phyloP scores from a whole-genome alignment of 2,888 invertebrate species.

The Barypeithes pellucidus region DNA sequence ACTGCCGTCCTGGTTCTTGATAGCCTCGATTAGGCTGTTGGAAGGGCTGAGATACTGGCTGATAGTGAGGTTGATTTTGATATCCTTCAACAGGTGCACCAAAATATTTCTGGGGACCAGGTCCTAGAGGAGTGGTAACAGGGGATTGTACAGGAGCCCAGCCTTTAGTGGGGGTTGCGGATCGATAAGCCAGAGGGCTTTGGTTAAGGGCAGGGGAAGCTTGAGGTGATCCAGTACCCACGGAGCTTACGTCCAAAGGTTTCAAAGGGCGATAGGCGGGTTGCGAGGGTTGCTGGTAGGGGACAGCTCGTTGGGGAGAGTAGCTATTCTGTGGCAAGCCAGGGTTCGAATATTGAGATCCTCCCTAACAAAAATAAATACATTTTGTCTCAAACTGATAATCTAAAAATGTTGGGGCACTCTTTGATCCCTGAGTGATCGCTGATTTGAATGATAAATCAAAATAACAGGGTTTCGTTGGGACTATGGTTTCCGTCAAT shows the following conservation, averaged over 20 bases:
- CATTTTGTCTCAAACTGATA: constrained; percentile 14
- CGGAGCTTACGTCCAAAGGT: constrained; percentile 62
- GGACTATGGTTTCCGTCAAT: too few relatives aligned
- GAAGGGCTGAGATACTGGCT: constrained; percentile 53
- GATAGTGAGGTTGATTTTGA: constrained; percentile 53
- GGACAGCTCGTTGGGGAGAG: constrained; percentile 43
- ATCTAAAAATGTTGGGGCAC: not conserved
- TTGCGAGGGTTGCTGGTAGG: constrained; percentile 49
- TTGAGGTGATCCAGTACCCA: constrained; percentile 66
- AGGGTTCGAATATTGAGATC: constrained; percentile 65
- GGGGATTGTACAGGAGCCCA: constrained; percentile 73
- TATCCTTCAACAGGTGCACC: constrained; percentile 51
- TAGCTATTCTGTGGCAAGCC: constrained; percentile 60
- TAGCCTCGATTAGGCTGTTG: constrained; percentile 54
- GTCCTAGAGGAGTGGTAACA: constrained; percentile 63
- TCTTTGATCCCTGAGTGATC: too few relatives aligned
- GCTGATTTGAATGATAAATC: not conserved
- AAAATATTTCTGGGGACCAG: constrained; percentile 51
- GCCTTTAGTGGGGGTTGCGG: constrained; percentile 66
- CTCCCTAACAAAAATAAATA: constrained; percentile 65
- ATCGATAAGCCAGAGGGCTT: constrained; percentile 63
- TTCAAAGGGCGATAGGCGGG: constrained; percentile 59
- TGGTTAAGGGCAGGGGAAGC: constrained; percentile 67
- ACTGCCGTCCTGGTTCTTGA: constrained; percentile 54
- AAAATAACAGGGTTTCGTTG: too few relatives aligned